Conservation (phyloP, 53 echinoderm and acorn worm genomes). For the Hippasteria phrygiana region DNA sequence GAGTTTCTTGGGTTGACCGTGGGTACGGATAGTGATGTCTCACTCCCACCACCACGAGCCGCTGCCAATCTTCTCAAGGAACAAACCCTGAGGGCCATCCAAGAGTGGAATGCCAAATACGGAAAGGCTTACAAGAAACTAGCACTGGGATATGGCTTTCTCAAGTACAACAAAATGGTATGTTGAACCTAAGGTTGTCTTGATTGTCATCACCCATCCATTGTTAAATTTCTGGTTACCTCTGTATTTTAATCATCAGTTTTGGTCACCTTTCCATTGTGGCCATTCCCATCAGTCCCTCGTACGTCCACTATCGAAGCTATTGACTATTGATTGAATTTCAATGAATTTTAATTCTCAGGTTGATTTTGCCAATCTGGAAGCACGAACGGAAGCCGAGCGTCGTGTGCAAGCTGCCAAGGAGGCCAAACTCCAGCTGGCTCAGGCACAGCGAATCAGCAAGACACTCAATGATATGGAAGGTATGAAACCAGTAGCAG, state of each 20-base stretch:
- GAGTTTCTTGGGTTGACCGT: conserved; percentile 86
- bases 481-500: conserved; percentile 53
- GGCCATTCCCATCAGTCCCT: not conserved
- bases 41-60: conserved; percentile 89
- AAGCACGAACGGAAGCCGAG: conserved; percentile 82
- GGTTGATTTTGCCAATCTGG: conserved; percentile 94
- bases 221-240: too few species aligned
- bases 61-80: conserved; percentile 91
- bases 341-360: conserved; percentile 9
- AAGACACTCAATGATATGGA: conserved; percentile 80
- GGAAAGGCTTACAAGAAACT: conserved; percentile 97
- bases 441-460: conserved; percentile 70
- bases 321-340: too few species aligned
- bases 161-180: conserved; percentile 93
- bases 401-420: conserved; percentile 73
- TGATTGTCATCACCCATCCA: too few species aligned
- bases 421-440: conserved; percentile 67
- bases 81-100: conserved; percentile 84
- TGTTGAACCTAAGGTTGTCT: not conserved
- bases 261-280: too few species aligned
- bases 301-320: too few species aligned
- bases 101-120: conserved; percentile 89
- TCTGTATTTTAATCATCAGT: too few species aligned
- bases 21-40: conserved; percentile 78
- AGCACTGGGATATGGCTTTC: conserved; percentile 92